Base-by-base conservation (phyloP, 2,113 vertebrate species). In the Podarcis muralis region DNA sequence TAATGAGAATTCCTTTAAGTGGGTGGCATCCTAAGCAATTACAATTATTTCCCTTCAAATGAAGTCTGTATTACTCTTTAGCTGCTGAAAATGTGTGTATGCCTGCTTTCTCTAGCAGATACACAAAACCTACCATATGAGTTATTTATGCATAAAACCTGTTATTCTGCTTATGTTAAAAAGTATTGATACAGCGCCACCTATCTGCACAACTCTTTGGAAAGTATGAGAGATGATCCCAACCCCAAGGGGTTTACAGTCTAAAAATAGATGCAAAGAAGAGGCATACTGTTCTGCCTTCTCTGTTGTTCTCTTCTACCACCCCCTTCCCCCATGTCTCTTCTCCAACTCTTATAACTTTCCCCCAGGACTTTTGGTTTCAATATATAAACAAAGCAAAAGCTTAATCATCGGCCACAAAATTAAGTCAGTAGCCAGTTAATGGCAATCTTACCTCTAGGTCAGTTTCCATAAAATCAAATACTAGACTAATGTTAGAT, bases 381-480 rank as follows among this genome's bases (percentile, higher is more conserved):
- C 35, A 3, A 5, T 30, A 62, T 4, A 37, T 30, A 12, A 11
- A 65, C 12, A 80, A 81, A 35, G n/a, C 37, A 32, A 69, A 84
- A 32, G 43, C 9, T 37, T 48, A 81, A 3, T 71, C 18, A 80
- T 12, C 12, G 5, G 20, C 5, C 12, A 79, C 23, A 4, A 37
- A 16, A 53, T 81, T 57, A 59, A 81, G 6, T 0, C 37, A 89
- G 69, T 53, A 35, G 68, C 32, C 53, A 77, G 27, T 30, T 12
- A 57, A 69, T 16, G 37, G 59, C 76, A 75, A 2, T 86, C 96
- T 97, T 96, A 99, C 99, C 99, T 99, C 99, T 69, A 99, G 93
- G 94, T 99, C 99, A 0, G 99, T 99, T 96, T 99, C 99, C 99
- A 99, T 99, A 94, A 98, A 99, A 93, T 99, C 99, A 98, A 99